phyloP scores from a whole-genome alignment of 2,113 vertebrate genomes.

The Dryoscopus gambensis region DNA sequence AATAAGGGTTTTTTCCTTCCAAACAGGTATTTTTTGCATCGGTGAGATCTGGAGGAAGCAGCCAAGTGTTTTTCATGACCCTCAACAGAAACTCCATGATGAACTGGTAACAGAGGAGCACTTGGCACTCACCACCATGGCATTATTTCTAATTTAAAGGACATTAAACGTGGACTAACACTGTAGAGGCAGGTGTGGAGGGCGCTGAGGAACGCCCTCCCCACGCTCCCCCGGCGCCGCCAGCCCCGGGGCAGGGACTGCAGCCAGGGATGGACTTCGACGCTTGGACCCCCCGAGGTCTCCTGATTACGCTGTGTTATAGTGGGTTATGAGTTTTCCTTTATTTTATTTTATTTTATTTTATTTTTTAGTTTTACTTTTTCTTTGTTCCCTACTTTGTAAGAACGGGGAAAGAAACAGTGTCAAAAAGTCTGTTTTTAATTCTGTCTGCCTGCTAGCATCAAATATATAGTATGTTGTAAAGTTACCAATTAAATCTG shows the following conservation, averaged over 20 bases:
- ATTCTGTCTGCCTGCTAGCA: constrained; percentile 81
- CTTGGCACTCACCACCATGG: constrained; percentile 75
- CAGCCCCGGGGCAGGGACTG: constrained; percentile 65
- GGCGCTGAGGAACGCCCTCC: constrained; percentile 59
- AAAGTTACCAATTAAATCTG: constrained; percentile 74
- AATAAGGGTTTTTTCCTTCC: not conserved
- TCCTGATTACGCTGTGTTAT: constrained; percentile 77
- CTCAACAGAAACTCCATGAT: constrained; percentile 99
- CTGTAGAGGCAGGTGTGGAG: constrained; percentile 75
- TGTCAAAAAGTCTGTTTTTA: constrained; percentile 73
- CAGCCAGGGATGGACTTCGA: constrained; percentile 66
- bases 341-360: not conserved
- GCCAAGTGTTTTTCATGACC: constrained; percentile 99
- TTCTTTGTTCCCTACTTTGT: constrained; percentile 74
- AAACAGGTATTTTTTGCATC: constrained; percentile 98
- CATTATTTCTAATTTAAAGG: constrained; percentile 79
- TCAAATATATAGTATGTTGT: constrained; percentile 76
- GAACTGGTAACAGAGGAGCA: constrained; percentile 93
- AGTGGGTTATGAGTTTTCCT: constrained; percentile 72
- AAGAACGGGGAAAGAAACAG: constrained; percentile 71
- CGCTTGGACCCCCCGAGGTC: constrained; percentile 69
- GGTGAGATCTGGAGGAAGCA: constrained; percentile 97
- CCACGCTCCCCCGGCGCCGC: constrained; percentile 29
- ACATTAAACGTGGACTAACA: constrained; percentile 74
- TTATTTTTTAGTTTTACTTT: constrained; percentile 38